Evolutionary conservation across 2,888 invertebrate species (phyloP), one percentile per base, ranked within the genome.

Genomic region (Cybosia mesomella): DNA sequence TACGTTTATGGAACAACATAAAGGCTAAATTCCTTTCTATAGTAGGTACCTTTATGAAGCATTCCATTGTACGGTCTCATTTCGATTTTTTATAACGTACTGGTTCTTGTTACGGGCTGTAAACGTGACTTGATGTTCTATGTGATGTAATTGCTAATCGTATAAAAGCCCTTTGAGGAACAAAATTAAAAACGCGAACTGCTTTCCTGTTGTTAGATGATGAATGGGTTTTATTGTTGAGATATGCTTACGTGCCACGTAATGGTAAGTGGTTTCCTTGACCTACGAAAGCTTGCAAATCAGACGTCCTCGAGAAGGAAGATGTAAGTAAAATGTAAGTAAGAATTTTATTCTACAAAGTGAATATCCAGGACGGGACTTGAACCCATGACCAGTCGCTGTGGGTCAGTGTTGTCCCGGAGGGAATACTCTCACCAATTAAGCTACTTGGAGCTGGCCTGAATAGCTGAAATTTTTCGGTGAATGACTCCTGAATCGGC

Each of bases 71-170:
- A 71, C 66, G 60, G 63, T 58, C 61, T 59, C 68, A 63, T 73
- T 80, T 67, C 36, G 71, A 71, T 68, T 80, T 74, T 68, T 73
- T 76, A 69, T 64, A 70, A 67, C 74, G 70, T 65, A 69, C 58
- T 36, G 60, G n/a, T 49, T 57, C 68, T 64, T 65, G 69, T 78
- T 67, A 75, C 64, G 64, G 62, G 53, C 36, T 72, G 64, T 76
- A 61, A 74, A 79, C 61, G 61, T 68, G 61, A 66, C 70, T 73
- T 71, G 61, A 72, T 71, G 63, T 70, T 70, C 64, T 34, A 49
- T 39, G 55, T 11, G 58, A 24, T 57, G 55, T 80, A 67, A 72
- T 70, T 69, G 67, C 67, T 34, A 58, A 68, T 54, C 43, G 66
- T 64, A 68, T 61, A 68, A 59, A 55, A 65, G 54, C 55, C 21